A percentile compares a stretch with the other conserved stretches of the same genome.
These are phyloP conservation scores for Chydorus sphaericus DNA, from an alignment of 2,888 invertebrate genomes.

Conservation along the genomic window DNA sequence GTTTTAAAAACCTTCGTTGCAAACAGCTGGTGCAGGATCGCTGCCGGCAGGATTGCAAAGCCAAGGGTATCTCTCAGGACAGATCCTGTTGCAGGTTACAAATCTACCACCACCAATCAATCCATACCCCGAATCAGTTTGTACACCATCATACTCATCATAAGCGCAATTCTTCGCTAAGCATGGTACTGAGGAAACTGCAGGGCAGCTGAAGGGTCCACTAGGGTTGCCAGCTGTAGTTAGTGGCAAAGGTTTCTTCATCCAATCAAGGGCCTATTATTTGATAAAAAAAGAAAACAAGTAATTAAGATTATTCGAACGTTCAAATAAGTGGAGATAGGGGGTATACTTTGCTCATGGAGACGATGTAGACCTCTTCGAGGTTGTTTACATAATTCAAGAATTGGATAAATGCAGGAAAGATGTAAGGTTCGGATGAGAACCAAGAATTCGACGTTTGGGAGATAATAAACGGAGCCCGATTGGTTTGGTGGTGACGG, in stretches of 20 bases:
- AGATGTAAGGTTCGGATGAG: conserved; percentile 23
- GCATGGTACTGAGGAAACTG: conserved; percentile 16
- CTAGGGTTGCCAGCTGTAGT: too few relatives aligned
- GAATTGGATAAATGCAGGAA: conserved; percentile 39
- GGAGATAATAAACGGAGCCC: conserved; percentile 51
- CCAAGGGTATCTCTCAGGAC: conserved; percentile 42
- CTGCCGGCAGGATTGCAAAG: conserved; percentile 35
- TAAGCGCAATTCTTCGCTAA: background rate
- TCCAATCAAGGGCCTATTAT: conserved; percentile 37
- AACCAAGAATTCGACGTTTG: conserved; percentile 48
- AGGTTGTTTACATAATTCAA: conserved; percentile 37
- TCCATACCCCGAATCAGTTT: too few relatives aligned
- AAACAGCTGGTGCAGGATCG: too few relatives aligned
- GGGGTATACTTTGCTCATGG: conserved; percentile 30
- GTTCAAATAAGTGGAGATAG: background rate
- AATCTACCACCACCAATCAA: conserved; percentile 32
- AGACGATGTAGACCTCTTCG: conserved; percentile 43
- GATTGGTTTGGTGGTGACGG: conserved; percentile 44
- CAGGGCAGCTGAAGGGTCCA: too few relatives aligned
- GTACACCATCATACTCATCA: background rate
- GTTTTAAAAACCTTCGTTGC: too few relatives aligned
- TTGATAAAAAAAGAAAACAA: background rate
- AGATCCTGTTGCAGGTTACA: conserved; percentile 35
- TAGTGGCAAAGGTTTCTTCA: conserved; percentile 39
- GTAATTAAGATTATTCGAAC: background rate